phyloP scores from a whole-genome alignment of 1,140 invertebrate genomes.

The Bursaphelenchus mucronatus region DNA sequence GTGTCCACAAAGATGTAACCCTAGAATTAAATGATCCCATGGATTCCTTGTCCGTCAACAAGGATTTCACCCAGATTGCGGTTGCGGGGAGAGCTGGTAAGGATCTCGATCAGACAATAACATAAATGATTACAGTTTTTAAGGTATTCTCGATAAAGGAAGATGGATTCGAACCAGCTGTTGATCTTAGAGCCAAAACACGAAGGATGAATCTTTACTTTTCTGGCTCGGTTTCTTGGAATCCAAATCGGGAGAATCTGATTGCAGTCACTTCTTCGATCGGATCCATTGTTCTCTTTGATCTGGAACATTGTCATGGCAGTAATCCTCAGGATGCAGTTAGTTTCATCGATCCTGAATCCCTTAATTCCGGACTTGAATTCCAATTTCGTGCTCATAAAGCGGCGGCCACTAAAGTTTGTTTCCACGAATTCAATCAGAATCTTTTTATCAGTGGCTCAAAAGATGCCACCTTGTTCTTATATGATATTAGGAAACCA shows the following conservation, averaged over 20 bases:
- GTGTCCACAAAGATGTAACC: constrained; percentile 18
- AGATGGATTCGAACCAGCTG: constrained; percentile 20
- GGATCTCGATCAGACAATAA: neutral
- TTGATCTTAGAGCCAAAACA: constrained; percentile 21
- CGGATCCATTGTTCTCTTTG: constrained; percentile 37
- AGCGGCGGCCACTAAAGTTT: constrained; percentile 44
- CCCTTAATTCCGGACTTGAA: constrained; percentile 19
- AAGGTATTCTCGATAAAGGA: constrained; percentile 30
- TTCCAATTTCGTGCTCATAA: constrained; percentile 36
- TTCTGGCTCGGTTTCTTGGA: constrained; percentile 43
- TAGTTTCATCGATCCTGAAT: constrained; percentile 18
- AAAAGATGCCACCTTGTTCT: constrained; percentile 40
- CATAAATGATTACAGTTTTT: constrained; percentile 32
- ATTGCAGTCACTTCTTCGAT: constrained; percentile 37
- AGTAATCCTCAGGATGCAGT: constrained; percentile 14
- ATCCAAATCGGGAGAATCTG: constrained; percentile 41
- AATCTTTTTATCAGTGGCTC: constrained; percentile 44
- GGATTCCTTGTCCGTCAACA: constrained; percentile 35
- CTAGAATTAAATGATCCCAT: constrained; percentile 26
- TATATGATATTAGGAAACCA: constrained; percentile 26
- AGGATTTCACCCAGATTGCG: constrained; percentile 25
- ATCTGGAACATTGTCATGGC: constrained; percentile 29
- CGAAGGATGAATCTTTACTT: constrained; percentile 35
- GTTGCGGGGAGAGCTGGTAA: constrained; percentile 25
- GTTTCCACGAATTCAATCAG: constrained; percentile 45